Evolutionary conservation across 1,140 invertebrate species (phyloP).

Genomic region (Eurosta solidaginis): DNA sequence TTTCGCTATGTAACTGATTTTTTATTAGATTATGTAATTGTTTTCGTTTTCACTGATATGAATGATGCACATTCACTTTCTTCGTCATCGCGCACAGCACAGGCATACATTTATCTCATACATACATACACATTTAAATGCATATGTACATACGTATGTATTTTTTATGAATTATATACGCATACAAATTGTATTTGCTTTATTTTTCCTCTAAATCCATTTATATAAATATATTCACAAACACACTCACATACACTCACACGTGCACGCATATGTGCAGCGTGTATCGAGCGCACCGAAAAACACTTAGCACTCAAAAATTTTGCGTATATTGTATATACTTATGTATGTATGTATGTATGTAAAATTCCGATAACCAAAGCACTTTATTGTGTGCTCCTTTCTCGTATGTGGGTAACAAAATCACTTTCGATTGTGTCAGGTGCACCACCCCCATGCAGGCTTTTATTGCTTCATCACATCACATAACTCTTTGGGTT

Average conservation of each 20-base stretch:
- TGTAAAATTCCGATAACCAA: slow-evolving; percentile 16
- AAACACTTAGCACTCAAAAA: not conserved
- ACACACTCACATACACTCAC: too few species aligned
- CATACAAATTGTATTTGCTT: not conserved
- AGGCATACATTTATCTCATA: not conserved
- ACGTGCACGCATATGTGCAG: not conserved
- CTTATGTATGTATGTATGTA: too few species aligned
- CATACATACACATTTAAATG: not conserved
- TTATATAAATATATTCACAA: too few species aligned
- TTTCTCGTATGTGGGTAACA: too few species aligned
- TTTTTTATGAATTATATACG: slow-evolving; percentile 18
- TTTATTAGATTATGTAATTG: slow-evolving; percentile 59
- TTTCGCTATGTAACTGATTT: not conserved
- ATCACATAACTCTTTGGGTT: too few species aligned
- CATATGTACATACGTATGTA: not conserved
- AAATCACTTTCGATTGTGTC: too few species aligned
- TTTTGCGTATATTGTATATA: not conserved
- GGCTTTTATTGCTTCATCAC: too few species aligned
- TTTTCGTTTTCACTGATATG: slow-evolving; percentile 55
- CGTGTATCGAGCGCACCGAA: not conserved
- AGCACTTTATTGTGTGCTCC: too few species aligned
- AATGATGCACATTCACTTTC: slow-evolving; percentile 26
- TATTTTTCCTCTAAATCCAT: not conserved
- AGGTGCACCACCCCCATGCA: too few species aligned
- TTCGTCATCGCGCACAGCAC: slow-evolving; percentile 11